Base-by-base conservation (phyloP, 2,113 vertebrate genomes). In the Varanus salvator region DNA sequence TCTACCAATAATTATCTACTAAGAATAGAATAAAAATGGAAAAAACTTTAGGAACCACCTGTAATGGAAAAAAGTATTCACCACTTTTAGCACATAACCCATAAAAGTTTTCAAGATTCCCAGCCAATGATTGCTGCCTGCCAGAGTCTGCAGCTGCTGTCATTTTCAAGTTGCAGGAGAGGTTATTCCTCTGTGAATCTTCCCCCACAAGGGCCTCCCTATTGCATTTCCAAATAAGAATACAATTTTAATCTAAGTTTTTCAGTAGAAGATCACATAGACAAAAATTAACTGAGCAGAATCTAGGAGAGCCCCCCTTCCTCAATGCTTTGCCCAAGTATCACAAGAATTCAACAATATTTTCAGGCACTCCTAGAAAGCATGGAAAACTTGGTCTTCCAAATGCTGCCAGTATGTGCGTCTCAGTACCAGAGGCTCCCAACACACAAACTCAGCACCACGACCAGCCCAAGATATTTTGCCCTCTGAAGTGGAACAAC, bases 1-100 rank as follows among this genome's bases (percentile, higher is more conserved):
- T 90, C 93, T 84, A 17, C 87, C 90, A 29, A 75, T 88, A 84
- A 89, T 80, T 93, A 94, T 87, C 90, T 93, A 34, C 2, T 87
- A 72, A 88, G 89, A 92, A 88, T 86, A 52, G 87, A 90, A 80
- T 21, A 74, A 80, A 69, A 27, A 34, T 34, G 85, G 72, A 57
- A 8, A 57, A 8, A 44, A 44, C 38, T 0, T 1, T 0, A 6
- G 31, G 64, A 17, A 0, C 34, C 9, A 71, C 29, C 84, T n/a
- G 44, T 74, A 29, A 85, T 71, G 80, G 21, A 6, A 54, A 54
- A 72, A 23, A 50, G 0, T 0, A 1, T 48, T 83, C 34, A n/a
- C 91, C 90, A 31, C 85, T 88, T 48, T 77, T 85, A 92, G 78
- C 66, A 84, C 4, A 8, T 1, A 34, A 71, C 83, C 31, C 90